These are phyloP conservation scores for silkworm (Bombyx mori) DNA, from an alignment of 1,140 invertebrate genomes.

Conservation along the genomic window ASM3026992v2 NC_085117.1:2370001-2370500, in stretches of 20 bases:
- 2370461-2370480: not conserved
- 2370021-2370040: too few species aligned
- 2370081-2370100: too few species aligned
- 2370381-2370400: too few species aligned
- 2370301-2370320: constrained; percentile 18
- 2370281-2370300: constrained; percentile 53
- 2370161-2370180: too few species aligned
- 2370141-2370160: too few species aligned
- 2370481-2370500: not conserved
- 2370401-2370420: not conserved
- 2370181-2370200: not conserved
- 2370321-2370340: not conserved
- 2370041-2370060: not conserved
- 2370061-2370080: constrained; percentile 4
- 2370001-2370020: too few species aligned
- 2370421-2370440: too few species aligned
- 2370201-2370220: not conserved
- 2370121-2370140: too few species aligned
- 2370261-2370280: constrained; percentile 19
- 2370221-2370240: constrained; percentile 11
- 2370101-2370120: too few species aligned
- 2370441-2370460: not conserved
- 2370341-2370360: not conserved
- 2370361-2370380: not conserved
- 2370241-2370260: constrained; percentile 5